Conservation (phyloP, 2,797 vertebrate genomes). For the Macroramphosus scolopax region DNA sequence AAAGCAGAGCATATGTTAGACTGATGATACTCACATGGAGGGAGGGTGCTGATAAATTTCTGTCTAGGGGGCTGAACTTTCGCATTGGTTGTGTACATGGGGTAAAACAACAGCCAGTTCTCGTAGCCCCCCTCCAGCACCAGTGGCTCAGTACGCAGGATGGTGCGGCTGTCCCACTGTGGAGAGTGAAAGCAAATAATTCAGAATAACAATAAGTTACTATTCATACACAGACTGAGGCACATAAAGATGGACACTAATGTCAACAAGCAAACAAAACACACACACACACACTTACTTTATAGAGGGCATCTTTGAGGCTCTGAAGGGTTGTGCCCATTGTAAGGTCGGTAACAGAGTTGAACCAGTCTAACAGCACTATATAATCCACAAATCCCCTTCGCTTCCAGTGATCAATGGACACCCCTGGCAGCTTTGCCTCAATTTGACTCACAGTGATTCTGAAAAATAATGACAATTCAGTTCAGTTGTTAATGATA, state of each 20-base stretch:
- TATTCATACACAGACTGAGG: slow-evolving; percentile 11
- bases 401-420: slow-evolving; percentile 85
- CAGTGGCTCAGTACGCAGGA: slow-evolving; percentile 89
- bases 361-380: slow-evolving; percentile 95
- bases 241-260: neutral
- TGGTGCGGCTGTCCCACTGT: slow-evolving; percentile 95
- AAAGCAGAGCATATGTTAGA: no score
- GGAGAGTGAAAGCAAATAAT: slow-evolving; percentile 17
- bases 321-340: slow-evolving; percentile 90
- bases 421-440: slow-evolving; percentile 85
- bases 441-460: slow-evolving; percentile 91
- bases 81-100: slow-evolving; percentile 93
- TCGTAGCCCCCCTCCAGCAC: slow-evolving; percentile 97
- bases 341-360: slow-evolving; percentile 83
- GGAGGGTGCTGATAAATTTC: slow-evolving; percentile 74
- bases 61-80: slow-evolving; percentile 87
- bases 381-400: slow-evolving; percentile 88
- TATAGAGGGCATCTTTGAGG: slow-evolving; percentile 95
- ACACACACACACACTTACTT: slow-evolving; percentile 74
- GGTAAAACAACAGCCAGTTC: slow-evolving; percentile 96
- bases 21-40: slow-evolving; percentile 84
- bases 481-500: no score
- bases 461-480: slow-evolving; percentile 69
- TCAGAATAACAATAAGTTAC: neutral
- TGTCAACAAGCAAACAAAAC: neutral